phyloP scores from a whole-genome alignment of 2,888 invertebrate species.

The Athalia rosae region DNA sequence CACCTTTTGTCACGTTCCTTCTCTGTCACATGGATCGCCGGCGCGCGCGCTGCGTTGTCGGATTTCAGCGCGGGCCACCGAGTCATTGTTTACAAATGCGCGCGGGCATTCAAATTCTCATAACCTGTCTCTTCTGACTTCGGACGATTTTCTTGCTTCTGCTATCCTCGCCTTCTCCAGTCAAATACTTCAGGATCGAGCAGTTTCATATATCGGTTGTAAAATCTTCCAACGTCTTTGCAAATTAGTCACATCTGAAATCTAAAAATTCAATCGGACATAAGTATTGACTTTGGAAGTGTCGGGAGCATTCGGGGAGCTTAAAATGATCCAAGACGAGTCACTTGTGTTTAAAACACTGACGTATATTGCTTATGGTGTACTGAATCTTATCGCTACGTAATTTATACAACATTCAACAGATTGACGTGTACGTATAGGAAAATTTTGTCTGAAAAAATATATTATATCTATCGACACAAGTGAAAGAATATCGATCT shows the following conservation, averaged over 20 bases:
- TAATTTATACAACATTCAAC: conserved; percentile 16
- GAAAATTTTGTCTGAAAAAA: conserved; percentile 40
- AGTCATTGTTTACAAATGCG: conserved; percentile 62
- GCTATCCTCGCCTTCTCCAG: too few species aligned
- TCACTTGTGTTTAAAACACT: conserved; percentile 36
- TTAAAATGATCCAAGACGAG: background rate
- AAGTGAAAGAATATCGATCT: conserved; percentile 27
- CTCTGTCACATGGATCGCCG: conserved; percentile 71
- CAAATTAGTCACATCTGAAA: too few species aligned
- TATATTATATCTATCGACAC: conserved; percentile 47
- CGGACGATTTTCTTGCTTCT: background rate
- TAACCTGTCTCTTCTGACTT: conserved; percentile 5
- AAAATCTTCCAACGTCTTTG: too few species aligned
- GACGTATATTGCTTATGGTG: conserved; percentile 37
- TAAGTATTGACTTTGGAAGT: background rate
- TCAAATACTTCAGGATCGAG: too few species aligned
- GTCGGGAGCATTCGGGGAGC: background rate
- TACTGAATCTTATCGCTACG: conserved; percentile 17
- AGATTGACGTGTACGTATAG: conserved; percentile 17
- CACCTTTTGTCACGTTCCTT: conserved; percentile 72
- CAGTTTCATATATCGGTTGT: too few species aligned
- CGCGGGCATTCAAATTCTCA: conserved; percentile 51
- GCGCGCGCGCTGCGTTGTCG: conserved; percentile 48
- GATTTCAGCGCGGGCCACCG: conserved; percentile 40
- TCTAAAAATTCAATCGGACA: background rate